These are phyloP conservation scores for Scleropages formosus DNA, from an alignment of 2,797 vertebrate genomes.

Conservation along the genomic window DNA sequence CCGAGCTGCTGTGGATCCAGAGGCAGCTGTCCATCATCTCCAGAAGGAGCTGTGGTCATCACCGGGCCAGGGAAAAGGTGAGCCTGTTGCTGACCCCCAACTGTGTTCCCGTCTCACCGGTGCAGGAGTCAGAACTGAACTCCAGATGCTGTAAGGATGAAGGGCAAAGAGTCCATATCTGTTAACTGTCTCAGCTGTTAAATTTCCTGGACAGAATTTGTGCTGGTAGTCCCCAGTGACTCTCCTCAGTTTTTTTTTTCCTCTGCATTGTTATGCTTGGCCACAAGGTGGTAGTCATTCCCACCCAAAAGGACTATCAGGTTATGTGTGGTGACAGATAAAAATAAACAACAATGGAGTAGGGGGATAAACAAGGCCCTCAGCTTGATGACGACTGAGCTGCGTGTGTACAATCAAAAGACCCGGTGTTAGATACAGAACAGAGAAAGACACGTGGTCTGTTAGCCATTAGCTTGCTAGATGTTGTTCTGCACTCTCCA, in stretches of 20 bases:
- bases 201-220: background rate
- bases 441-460: no score
- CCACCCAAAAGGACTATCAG: no score
- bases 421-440: no score
- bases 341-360: no score
- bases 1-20: conserved; percentile 76
- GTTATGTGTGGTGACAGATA: no score
- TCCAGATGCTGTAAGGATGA: no score
- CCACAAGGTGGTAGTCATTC: background rate
- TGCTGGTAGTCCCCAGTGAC: background rate
- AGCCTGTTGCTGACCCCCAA: conserved; percentile 39
- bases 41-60: conserved; percentile 54
- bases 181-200: background rate
- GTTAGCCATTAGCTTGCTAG: no score
- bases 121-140: no score
- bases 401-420: no score
- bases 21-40: conserved; percentile 69
- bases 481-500: no score
- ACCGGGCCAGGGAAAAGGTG: conserved; percentile 54
- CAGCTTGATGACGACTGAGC: no score
- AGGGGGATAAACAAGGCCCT: no score
- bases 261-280: background rate
- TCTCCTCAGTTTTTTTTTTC: background rate
- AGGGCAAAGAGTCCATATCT: background rate
- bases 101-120: background rate